Conservation (phyloP, 2,888 invertebrate species). For the Adelognathus sp. region DNA sequence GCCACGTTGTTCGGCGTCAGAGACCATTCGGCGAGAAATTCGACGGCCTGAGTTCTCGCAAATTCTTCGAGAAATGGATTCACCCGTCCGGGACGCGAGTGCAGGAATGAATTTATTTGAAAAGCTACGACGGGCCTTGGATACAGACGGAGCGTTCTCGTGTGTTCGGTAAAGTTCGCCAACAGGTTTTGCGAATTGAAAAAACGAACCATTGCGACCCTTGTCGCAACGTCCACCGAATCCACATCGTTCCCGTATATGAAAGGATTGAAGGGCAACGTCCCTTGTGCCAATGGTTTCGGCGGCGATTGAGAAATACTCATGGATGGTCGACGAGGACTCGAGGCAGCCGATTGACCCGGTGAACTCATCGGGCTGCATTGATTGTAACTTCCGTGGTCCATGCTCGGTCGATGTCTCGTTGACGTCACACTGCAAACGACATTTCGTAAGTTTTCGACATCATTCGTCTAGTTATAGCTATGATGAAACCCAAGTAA, state of each 20-base stretch:
- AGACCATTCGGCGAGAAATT: constrained; percentile 99
- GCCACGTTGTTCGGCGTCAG: constrained; percentile 98
- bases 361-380: constrained; percentile 78
- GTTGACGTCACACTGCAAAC: constrained; percentile 77
- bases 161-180: constrained; percentile 99
- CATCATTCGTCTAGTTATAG: neutral
- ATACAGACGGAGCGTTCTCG: constrained; percentile 96
- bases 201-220: constrained; percentile 99
- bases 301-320: constrained; percentile 75
- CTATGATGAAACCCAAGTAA: no score
- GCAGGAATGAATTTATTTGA: constrained; percentile 97
- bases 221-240: constrained; percentile 98
- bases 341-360: constrained; percentile 71
- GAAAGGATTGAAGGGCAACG: constrained; percentile 88
- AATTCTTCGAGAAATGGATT: constrained; percentile 95
- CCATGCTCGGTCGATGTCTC: constrained; percentile 77
- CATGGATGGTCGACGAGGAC: constrained; percentile 78
- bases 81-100: constrained; percentile 92
- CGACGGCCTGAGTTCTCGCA: constrained; percentile 98
- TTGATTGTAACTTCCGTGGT: constrained; percentile 59
- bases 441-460: constrained; percentile 13
- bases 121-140: constrained; percentile 99
- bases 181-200: constrained; percentile 98
- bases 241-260: constrained; percentile 97
- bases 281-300: constrained; percentile 63